A percentile compares a stretch with the other conserved stretches of the same genome.
These are phyloP conservation scores for Conus ventricosus DNA, from an alignment of 1,140 invertebrate species.

Conservation along the genomic window DNA sequence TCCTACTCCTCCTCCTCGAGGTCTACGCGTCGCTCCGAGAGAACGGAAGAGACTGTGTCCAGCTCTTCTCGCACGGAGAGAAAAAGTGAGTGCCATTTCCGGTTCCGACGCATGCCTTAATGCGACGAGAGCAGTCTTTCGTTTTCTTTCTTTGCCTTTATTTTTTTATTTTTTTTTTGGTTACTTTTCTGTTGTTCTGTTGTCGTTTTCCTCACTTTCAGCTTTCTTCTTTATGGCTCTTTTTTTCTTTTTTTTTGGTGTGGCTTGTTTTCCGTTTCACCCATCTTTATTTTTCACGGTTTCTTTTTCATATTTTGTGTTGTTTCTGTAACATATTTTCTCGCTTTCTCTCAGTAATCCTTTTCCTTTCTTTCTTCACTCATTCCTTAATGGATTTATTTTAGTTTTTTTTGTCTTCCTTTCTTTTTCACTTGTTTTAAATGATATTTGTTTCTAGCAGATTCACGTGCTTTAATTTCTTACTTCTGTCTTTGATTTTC, in stretches of 20 bases:
- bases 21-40: conserved; percentile 8
- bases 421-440: not conserved
- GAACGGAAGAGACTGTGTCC: conserved; percentile 24
- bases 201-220: too few species aligned
- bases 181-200: not conserved
- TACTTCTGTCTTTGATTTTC: too few species aligned
- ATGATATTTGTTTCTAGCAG: not conserved
- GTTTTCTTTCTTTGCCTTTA: not conserved
- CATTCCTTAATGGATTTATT: not conserved
- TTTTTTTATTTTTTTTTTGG: not conserved
- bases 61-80: conserved; percentile 45
- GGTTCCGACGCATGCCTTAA: not conserved
- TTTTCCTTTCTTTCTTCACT: not conserved
- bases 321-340: not conserved
- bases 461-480: too few species aligned
- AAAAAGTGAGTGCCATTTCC: conserved; percentile 41
- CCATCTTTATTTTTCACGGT: not conserved
- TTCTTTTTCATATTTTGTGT: not conserved
- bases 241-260: not conserved
- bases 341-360: not conserved
- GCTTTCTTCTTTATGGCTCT: too few species aligned
- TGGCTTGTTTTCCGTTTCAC: too few species aligned
- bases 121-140: not conserved
- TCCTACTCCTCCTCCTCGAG: conserved; percentile 33
- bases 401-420: not conserved